Evolutionary conservation across 2,888 invertebrate species (phyloP).

Genomic region (Lasiommata megera): DNA sequence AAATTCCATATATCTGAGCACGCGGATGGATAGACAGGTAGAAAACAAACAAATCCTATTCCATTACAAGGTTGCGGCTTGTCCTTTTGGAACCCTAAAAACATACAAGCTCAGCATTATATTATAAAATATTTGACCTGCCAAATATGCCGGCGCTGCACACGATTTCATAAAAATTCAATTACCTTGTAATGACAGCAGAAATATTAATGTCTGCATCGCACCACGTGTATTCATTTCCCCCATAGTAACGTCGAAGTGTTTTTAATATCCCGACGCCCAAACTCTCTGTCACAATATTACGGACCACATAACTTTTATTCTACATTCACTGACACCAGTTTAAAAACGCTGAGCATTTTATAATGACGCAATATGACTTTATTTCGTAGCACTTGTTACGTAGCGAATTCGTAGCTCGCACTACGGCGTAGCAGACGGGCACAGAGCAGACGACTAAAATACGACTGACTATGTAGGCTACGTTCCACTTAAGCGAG

Average conservation of each 20-base stretch:
- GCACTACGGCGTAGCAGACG: slow-evolving; percentile 28
- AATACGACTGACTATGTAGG: slow-evolving; percentile 27
- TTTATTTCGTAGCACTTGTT: slow-evolving; percentile 13
- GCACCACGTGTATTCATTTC: slow-evolving; percentile 21
- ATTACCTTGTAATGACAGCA: slow-evolving; percentile 31
- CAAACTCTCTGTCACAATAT: background rate
- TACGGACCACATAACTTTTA: slow-evolving; percentile 3
- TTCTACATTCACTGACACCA: background rate
- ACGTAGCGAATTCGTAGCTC: slow-evolving; percentile 23
- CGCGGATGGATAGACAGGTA: no score
- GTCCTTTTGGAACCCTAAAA: background rate
- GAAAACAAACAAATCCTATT: no score
- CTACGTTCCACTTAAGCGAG: slow-evolving; percentile 17
- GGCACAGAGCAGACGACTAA: slow-evolving; percentile 24
- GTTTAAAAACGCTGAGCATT: background rate
- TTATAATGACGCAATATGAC: slow-evolving; percentile 3
- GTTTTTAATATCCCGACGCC: slow-evolving; percentile 8
- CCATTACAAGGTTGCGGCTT: no score
- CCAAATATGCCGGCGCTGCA: background rate
- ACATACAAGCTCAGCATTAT: background rate
- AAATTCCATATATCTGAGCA: no score
- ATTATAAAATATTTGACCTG: background rate
- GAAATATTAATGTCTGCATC: slow-evolving; percentile 29
- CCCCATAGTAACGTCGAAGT: slow-evolving; percentile 9
- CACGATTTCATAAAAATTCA: slow-evolving; percentile 4